Evolutionary conservation across 2,113 vertebrate genomes (phyloP), one percentile per base, ranked within the genome.

Genomic region (Ameiurus melas): DNA sequence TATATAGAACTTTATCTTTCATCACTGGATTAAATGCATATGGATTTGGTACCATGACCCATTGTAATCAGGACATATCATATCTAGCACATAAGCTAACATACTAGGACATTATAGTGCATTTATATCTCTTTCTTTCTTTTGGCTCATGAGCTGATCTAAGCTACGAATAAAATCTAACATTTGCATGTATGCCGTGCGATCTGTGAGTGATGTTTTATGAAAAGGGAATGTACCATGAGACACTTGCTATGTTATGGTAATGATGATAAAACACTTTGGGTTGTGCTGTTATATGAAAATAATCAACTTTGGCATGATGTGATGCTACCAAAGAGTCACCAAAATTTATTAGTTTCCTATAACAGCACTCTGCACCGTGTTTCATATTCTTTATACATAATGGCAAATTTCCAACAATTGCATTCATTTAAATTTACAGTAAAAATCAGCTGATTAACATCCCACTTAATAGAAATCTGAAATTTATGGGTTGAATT

Each of bases 161-260:
- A 80, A 91, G 81, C 90, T 91, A 53, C 30, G 87, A 94, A 95
- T 95, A 95, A 95, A 95, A 39, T 85, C 47, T 47, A 36, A 91
- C 30, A 88, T 80, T 89, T 92, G 94, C 94, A 94, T 91, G 64
- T 16, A 85, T 47, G 53, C 94, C 91, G 64, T 16, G 84, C n/a
- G 39, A 79, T 53, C 43, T 58, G 14, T 58, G 51, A 82, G 20
- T 87, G 53, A 80, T 86, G 2, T 22, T 20, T 22, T 22, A 22
- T 0, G 8, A 17, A 25, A 39, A 9, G 7, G 10, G 16, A 80
- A 30, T 1, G 6, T 1, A 30, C 14, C 14, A 30, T 30, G 1
- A 30, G 77, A 73, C 36, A 39, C 16, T 51, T 51, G 47, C 47
- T 51, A 17, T 17, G 30, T 14, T 17, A 17, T 33, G 30, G 16